Evolutionary conservation across 2,113 vertebrate genomes (phyloP).

Genomic region (Vulpes vulpes): DNA sequence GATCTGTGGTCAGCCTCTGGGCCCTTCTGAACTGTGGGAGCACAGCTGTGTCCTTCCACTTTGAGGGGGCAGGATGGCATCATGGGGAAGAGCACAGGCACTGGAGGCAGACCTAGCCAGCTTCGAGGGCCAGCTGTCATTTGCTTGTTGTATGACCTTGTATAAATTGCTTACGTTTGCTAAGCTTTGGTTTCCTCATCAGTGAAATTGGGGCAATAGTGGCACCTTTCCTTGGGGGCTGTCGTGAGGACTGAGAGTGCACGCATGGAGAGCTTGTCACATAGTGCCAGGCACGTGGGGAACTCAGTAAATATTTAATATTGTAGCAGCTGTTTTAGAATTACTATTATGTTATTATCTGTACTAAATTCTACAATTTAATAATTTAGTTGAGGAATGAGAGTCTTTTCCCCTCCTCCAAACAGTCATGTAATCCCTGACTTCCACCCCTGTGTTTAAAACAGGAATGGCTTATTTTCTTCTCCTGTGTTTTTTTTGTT

Average conservation of each 20-base stretch:
- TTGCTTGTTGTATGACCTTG: not conserved
- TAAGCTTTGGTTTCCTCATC: not conserved
- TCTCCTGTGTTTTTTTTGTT: not conserved
- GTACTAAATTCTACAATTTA: conserved; percentile 12
- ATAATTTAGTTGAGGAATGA: not conserved
- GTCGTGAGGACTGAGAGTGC: not conserved
- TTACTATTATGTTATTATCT: not conserved
- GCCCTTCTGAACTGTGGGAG: not conserved
- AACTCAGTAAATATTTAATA: not conserved
- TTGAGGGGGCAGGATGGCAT: not conserved
- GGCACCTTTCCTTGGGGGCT: not conserved
- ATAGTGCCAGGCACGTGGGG: not conserved
- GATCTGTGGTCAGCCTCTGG: not conserved
- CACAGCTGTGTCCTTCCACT: not conserved
- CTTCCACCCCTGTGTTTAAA: not conserved
- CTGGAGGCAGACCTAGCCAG: not conserved
- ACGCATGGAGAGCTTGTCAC: not conserved
- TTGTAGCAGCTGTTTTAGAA: not conserved
- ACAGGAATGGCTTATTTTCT: not conserved
- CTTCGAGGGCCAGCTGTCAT: not conserved
- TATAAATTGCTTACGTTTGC: not conserved
- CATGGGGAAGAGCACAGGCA: not conserved
- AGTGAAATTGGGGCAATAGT: not conserved
- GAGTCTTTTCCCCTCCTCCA: not conserved
- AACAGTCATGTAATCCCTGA: conserved; percentile 15